A percentile compares a stretch with the other conserved stretches of the same genome.
Evolutionary conservation across 2,888 invertebrate species (phyloP).

Genomic region (Silvanus unidentatus): DNA sequence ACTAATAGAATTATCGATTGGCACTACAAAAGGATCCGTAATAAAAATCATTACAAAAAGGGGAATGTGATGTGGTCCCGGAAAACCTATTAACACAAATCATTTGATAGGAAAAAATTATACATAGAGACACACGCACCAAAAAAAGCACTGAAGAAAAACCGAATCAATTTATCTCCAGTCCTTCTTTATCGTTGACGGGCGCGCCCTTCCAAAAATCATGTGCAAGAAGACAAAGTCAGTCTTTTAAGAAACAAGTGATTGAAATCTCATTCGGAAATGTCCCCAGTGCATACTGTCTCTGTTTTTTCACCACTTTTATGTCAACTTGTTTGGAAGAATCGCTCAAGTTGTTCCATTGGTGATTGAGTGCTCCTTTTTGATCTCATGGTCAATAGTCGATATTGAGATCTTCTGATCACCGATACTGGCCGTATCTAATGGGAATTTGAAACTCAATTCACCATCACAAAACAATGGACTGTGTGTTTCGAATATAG

Average conservation of each 20-base stretch:
- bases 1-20: too few species aligned
- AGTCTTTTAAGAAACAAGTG: slow-evolving; percentile 17
- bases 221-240: slow-evolving; percentile 9
- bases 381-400: slow-evolving; percentile 43
- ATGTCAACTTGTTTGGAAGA: slow-evolving; percentile 9
- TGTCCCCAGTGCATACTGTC: slow-evolving; percentile 12
- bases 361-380: slow-evolving; percentile 40
- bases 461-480: slow-evolving; percentile 48
- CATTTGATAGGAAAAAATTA: slow-evolving; percentile 6
- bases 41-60: too few species aligned
- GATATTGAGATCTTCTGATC: slow-evolving; percentile 44
- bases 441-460: slow-evolving; percentile 55
- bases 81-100: slow-evolving; percentile 1
- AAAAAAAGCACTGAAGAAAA: too few species aligned
- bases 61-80: slow-evolving; percentile 11
- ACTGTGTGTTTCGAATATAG: slow-evolving; percentile 46
- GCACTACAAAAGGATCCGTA: too few species aligned
- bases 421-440: slow-evolving; percentile 29
- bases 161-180: slow-evolving; percentile 5
- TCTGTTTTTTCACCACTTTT: slow-evolving; percentile 9
- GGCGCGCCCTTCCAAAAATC: slow-evolving; percentile 1
- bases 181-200: slow-evolving; percentile 1
- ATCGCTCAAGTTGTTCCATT: slow-evolving; percentile 37
- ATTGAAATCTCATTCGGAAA: slow-evolving; percentile 15
- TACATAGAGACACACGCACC: too few species aligned